Evolutionary conservation across 2,113 vertebrate genomes (phyloP).

Genomic region (Lepidothrix coronata): DNA sequence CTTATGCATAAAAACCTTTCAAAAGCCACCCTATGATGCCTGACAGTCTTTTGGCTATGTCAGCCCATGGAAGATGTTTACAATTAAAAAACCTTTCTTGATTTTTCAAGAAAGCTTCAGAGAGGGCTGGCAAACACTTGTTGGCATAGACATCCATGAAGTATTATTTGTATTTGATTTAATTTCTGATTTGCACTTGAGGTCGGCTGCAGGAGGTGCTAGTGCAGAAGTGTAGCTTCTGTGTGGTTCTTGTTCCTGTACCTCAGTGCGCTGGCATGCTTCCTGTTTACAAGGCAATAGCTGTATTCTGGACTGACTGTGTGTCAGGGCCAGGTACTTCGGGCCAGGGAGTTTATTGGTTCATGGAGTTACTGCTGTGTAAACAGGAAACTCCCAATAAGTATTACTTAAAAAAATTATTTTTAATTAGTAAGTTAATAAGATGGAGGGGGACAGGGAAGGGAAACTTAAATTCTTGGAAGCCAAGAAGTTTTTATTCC

Average conservation of each 20-base stretch:
- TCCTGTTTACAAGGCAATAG: conserved; percentile 45
- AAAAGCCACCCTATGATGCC: neutral
- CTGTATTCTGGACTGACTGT: neutral
- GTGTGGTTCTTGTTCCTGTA: neutral
- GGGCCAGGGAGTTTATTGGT: neutral
- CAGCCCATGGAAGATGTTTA: neutral
- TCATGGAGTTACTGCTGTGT: neutral
- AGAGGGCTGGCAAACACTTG: neutral
- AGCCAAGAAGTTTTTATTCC: neutral
- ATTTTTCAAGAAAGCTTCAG: neutral
- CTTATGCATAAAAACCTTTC: neutral
- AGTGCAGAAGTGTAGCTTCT: neutral
- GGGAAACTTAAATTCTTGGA: conserved; percentile 11
- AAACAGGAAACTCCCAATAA: conserved; percentile 39
- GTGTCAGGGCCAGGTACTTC: neutral
- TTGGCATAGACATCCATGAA: neutral
- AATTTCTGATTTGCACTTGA: neutral
- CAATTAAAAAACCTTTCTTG: neutral
- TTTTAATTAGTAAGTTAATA: conserved; percentile 7
- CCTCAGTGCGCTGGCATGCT: neutral
- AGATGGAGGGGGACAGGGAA: neutral
- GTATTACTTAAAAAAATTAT: neutral
- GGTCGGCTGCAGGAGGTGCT: neutral
- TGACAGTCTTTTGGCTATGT: neutral
- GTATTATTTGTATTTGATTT: neutral